phyloP scores from a whole-genome alignment of 2,113 vertebrate species.

The Cynopterus brachyotis region DNA sequence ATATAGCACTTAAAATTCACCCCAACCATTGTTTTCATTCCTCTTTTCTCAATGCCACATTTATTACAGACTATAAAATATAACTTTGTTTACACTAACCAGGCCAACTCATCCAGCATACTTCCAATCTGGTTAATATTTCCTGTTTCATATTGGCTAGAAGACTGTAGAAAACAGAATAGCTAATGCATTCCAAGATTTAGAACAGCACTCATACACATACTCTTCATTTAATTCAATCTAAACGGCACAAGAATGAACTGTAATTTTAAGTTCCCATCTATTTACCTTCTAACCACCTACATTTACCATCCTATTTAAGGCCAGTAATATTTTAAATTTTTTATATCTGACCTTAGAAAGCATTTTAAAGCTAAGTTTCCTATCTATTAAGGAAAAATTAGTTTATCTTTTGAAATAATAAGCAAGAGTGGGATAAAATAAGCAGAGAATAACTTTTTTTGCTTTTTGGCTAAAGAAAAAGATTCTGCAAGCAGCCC shows the following conservation, averaged over 20 bases:
- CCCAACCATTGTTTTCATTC: not conserved
- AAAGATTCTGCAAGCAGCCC: not conserved
- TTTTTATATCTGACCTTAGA: not conserved
- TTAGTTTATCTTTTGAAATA: slow-evolving; percentile 6
- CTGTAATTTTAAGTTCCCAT: not conserved
- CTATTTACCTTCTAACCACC: not conserved
- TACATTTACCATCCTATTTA: not conserved
- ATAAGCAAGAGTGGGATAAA: not conserved
- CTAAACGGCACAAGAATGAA: not conserved
- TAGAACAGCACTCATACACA: not conserved
- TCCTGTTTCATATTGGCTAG: not conserved
- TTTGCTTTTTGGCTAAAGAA: slow-evolving; percentile 2
- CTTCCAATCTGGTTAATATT: not conserved
- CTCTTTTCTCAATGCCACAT: not conserved
- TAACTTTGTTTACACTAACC: not conserved
- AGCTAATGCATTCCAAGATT: not conserved
- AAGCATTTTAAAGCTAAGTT: not conserved
- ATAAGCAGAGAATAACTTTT: not conserved
- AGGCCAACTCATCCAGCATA: not conserved
- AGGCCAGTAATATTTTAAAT: not conserved
- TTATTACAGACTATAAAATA: not conserved
- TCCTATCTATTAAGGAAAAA: not conserved
- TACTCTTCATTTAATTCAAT: not conserved
- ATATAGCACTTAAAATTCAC: not conserved
- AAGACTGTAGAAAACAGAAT: not conserved